Base-by-base conservation (phyloP, 2,888 invertebrate species). In the Ormyrus thymus region DNA sequence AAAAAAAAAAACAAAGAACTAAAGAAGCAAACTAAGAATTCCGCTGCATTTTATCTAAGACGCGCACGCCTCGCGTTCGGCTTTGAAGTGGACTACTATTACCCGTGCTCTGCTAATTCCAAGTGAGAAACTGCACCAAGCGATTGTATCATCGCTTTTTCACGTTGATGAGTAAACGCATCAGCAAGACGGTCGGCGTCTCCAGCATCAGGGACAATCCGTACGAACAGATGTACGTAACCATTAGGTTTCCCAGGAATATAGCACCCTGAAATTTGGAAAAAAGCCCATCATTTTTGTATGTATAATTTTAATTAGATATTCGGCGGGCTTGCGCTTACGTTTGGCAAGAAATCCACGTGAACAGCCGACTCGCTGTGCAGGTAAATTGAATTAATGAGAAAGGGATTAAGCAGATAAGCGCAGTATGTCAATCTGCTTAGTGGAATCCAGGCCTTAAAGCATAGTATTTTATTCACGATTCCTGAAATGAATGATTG, bases 401-500 rank as follows among this genome's bases (percentile, higher is more conserved):
- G 83, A 55, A 93, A 85, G 0, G 93, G 93, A 89, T 93, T 93
- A 46, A 93, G 82, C 50, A 93, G 88, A 85, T 93, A 93, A 51
- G 92, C 92, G 65, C 92, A 92, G 84, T 92, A 93, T 0, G 93
- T 92, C 51, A 93, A 84, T 80, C 92, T 91, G 84, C 93, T 93
- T 5, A 93, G 72, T 13, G 90, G 90, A 43, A 90, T 76, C 87
- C 88, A 89, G 7, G 81, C 82, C 83, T 80, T 85, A 71, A 85
- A 85, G 7, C 88, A 85, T 7, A 92, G 86, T 56, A 92, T 85
- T 81, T 89, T 89, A 74, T 90, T 90, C 6, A 91, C 75, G 6
- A 90, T 83, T 70, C 90, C 91, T 92, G 82, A 74, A 88, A 87
- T 1, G 13, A 50, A 62, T 7, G 7, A 55, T 50, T 61, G 29